A percentile compares a stretch with the other conserved stretches of the same genome.
Conservation (phyloP, 2,797 vertebrate genomes). For the Anguilla anguilla region DNA sequence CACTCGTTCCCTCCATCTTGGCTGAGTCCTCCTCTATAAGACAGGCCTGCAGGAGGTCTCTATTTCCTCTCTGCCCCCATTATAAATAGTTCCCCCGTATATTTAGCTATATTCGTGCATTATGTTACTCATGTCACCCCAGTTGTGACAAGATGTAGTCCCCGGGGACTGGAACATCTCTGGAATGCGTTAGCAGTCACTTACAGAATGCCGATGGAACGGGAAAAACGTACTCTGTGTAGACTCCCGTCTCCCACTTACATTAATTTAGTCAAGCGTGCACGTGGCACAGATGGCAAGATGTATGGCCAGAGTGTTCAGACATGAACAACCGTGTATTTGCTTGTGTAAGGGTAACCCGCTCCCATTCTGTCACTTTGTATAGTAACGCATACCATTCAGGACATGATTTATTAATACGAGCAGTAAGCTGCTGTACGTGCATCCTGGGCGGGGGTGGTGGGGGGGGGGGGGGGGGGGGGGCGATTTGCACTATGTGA, state of each 20-base stretch:
- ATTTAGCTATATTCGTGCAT: slow-evolving; percentile 45
- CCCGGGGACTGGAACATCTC: slow-evolving; percentile 59
- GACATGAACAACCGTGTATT: neutral
- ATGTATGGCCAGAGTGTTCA: neutral
- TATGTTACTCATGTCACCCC: slow-evolving; percentile 45
- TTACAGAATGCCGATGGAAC: slow-evolving; percentile 59
- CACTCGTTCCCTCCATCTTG: slow-evolving; percentile 55
- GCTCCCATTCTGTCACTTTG: slow-evolving; percentile 3
- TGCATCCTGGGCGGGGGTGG: neutral
- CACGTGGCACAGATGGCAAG: slow-evolving; percentile 26
- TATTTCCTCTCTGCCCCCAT: slow-evolving; percentile 41
- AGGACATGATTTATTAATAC: neutral
- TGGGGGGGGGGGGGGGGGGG: neutral
- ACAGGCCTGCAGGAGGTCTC: slow-evolving; percentile 17
- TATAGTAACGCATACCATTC: neutral
- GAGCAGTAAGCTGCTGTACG: neutral
- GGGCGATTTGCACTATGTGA: neutral
- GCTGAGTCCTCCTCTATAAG: slow-evolving; percentile 40
- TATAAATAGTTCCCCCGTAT: slow-evolving; percentile 51
- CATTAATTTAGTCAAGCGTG: slow-evolving; percentile 54
- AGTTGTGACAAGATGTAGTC: slow-evolving; percentile 54
- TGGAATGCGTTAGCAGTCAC: slow-evolving; percentile 62
- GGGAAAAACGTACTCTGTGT: slow-evolving; percentile 47
- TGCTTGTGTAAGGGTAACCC: neutral
- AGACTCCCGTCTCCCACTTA: slow-evolving; percentile 52